Conservation (phyloP, 2,113 vertebrate species). For the Aviceda subcristata region DNA sequence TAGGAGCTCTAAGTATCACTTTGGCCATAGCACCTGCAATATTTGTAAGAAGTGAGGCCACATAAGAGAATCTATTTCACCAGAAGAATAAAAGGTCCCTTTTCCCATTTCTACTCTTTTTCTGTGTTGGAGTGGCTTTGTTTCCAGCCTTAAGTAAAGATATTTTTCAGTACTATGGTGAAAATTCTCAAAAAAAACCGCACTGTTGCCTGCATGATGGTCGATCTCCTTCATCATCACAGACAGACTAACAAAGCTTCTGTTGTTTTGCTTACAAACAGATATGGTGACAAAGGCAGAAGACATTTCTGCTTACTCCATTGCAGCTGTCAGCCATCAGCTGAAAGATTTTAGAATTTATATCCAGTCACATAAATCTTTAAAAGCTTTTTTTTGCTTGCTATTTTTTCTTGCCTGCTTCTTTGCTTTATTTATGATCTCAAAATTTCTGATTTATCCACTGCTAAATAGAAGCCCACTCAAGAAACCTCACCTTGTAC, state of each 20-base stretch:
- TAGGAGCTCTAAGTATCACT: neutral
- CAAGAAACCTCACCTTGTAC: neutral
- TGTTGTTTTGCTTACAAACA: neutral
- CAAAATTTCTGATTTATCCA: neutral
- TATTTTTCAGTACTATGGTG: neutral
- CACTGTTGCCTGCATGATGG: rapidly evolving
- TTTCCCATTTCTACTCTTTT: neutral
- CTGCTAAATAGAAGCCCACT: neutral
- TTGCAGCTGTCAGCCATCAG: neutral
- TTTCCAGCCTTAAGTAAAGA: neutral
- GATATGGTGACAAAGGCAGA: neutral
- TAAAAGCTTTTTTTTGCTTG: neutral
- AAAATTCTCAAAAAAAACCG: neutral
- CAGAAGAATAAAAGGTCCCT: neutral
- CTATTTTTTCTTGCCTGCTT: neutral
- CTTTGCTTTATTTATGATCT: neutral
- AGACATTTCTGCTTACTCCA: neutral
- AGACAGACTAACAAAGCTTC: neutral
- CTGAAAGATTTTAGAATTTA: neutral
- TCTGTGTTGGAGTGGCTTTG: neutral
- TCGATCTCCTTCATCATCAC: neutral
- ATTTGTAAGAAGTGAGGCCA: neutral
- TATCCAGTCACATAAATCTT: neutral
- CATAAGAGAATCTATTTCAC: neutral
- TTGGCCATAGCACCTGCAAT: neutral